Evolutionary conservation across 1,140 invertebrate species (phyloP).

Genomic region (Gyrodactylus bullatarudis): DNA sequence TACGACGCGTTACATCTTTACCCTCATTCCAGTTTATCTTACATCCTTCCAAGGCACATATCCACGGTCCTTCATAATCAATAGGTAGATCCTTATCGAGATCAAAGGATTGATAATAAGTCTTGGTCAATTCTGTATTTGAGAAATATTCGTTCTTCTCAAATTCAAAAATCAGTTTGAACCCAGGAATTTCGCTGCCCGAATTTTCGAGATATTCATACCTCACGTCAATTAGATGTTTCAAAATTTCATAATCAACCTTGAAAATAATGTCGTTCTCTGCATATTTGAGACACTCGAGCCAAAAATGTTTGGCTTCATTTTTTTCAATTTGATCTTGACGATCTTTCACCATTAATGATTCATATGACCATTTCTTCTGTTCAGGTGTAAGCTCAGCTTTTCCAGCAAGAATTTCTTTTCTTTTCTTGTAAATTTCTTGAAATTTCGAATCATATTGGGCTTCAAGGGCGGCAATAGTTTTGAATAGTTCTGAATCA

Average conservation of each 20-base stretch:
- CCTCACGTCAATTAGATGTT: not conserved
- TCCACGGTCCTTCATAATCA: not conserved
- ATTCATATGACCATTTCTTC: not conserved
- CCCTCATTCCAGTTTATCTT: not conserved
- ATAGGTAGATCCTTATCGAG: not conserved
- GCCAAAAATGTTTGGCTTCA: too few species aligned
- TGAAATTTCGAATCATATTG: not conserved
- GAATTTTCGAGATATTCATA: not conserved
- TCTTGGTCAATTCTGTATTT: not conserved
- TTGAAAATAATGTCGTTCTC: too few species aligned
- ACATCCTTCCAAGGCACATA: not conserved
- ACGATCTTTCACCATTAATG: too few species aligned
- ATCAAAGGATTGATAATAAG: not conserved
- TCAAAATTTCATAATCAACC: not conserved
- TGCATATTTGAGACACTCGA: too few species aligned
- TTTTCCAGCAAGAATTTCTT: not conserved
- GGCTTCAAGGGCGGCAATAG: not conserved
- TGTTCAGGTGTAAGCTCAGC: not conserved
- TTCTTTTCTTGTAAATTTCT: not conserved
- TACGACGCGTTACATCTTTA: not conserved
- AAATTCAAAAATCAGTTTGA: not conserved
- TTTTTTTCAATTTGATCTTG: too few species aligned
- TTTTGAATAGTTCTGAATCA: not conserved
- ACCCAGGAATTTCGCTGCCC: not conserved
- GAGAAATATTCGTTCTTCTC: not conserved